phyloP scores from a whole-genome alignment of 2,797 vertebrate species.

The Poecilia gillii region DNA sequence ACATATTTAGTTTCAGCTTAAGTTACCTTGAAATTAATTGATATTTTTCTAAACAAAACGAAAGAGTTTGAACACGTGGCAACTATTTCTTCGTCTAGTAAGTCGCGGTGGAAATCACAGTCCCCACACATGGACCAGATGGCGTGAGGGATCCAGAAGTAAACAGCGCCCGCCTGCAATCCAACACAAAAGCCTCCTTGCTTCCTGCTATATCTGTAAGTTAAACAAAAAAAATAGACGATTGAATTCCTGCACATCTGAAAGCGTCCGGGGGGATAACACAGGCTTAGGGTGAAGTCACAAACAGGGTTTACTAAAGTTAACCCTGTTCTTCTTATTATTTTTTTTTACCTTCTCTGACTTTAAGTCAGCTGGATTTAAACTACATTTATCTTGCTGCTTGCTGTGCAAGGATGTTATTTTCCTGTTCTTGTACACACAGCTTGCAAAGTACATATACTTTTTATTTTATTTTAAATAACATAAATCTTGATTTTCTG shows the following conservation, averaged over 20 bases:
- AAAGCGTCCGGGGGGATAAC: conserved; percentile 6
- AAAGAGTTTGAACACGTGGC: background rate
- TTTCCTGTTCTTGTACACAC: background rate
- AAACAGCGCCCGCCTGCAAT: conserved; percentile 19
- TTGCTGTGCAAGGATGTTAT: background rate
- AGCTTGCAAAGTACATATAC: background rate
- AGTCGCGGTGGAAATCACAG: background rate
- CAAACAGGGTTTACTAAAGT: background rate
- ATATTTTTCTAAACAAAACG: background rate
- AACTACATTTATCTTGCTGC: background rate
- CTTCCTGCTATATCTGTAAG: background rate
- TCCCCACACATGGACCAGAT: conserved; percentile 14
- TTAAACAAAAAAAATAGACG: background rate
- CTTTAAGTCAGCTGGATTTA: background rate
- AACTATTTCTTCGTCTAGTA: conserved; percentile 2
- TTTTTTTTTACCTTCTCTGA: background rate
- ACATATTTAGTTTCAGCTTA: background rate
- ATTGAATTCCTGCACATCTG: background rate
- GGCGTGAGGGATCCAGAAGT: conserved; percentile 7
- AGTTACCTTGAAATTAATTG: background rate
- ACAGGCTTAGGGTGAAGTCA: background rate
- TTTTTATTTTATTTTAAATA: background rate
- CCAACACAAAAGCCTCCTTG: conserved; percentile 2
- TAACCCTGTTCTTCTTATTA: background rate
- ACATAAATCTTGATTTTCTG: background rate